These are phyloP conservation scores for Tipula vernalis DNA, from an alignment of 2,888 invertebrate genomes.

Conservation along the genomic window DNA sequence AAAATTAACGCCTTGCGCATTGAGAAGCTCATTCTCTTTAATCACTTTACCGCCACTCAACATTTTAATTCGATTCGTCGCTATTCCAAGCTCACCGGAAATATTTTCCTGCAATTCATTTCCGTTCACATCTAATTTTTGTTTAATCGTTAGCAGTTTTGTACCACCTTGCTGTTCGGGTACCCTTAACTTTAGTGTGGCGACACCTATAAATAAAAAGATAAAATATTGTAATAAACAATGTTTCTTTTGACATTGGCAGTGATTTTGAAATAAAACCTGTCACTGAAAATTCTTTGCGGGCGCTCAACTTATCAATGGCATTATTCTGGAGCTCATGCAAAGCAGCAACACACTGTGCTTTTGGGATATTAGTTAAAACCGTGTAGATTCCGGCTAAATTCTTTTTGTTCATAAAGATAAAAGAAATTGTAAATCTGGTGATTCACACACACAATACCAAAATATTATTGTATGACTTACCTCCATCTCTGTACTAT, in stretches of 20 bases:
- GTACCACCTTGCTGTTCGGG: constrained; percentile 42
- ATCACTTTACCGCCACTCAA: constrained; percentile 55
- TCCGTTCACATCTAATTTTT: constrained; percentile 41
- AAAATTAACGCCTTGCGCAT: constrained; percentile 51
- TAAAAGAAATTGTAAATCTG: neutral
- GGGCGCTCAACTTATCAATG: constrained; percentile 55
- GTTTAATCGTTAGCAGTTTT: constrained; percentile 40
- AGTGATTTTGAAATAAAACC: constrained; percentile 19
- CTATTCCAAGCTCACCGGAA: constrained; percentile 35
- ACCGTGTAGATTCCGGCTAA: constrained; percentile 46
- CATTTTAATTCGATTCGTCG: constrained; percentile 39
- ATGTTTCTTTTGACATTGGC: neutral
- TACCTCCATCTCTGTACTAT: constrained; percentile 33
- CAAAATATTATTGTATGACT: neutral
- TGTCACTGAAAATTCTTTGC: constrained; percentile 52
- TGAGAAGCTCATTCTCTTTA: constrained; percentile 38
- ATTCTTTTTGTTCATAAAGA: constrained; percentile 37
- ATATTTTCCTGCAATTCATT: constrained; percentile 43
- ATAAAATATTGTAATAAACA: neutral
- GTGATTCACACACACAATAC: neutral
- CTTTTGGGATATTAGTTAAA: constrained; percentile 40
- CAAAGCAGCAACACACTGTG: constrained; percentile 42
- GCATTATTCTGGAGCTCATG: constrained; percentile 55
- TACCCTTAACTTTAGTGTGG: constrained; percentile 57
- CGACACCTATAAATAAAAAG: constrained; percentile 39